These are phyloP conservation scores for Macropodus opercularis DNA, from an alignment of 2,797 vertebrate genomes.

Conservation along the genomic window DNA sequence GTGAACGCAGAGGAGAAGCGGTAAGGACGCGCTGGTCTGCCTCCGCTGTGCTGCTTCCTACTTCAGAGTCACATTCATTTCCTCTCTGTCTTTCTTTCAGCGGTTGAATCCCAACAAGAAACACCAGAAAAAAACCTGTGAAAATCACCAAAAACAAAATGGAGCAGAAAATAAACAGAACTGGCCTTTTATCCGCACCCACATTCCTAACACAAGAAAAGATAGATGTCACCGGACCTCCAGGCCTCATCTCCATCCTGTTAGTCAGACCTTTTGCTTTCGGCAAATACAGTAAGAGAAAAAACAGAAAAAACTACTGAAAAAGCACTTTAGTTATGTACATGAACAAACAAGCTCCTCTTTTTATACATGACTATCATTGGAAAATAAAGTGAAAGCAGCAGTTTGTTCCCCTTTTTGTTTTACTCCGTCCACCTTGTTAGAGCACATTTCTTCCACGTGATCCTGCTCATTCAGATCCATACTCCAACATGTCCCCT, in stretches of 20 bases:
- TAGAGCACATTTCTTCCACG: constrained; percentile 74
- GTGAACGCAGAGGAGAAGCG: constrained; percentile 72
- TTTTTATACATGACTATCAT: constrained; percentile 85
- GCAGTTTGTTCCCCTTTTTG: constrained; percentile 67
- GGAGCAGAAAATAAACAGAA: constrained; percentile 58
- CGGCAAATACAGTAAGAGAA: constrained; percentile 61
- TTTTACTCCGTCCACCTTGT: constrained; percentile 57
- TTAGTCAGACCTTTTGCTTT: constrained; percentile 77
- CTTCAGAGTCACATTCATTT: neutral
- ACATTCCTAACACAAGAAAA: constrained; percentile 66
- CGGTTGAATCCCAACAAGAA: constrained; percentile 58
- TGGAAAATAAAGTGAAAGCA: constrained; percentile 85
- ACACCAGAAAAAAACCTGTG: constrained; percentile 61
- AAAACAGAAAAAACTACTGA: constrained; percentile 29
- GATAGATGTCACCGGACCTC: constrained; percentile 61
- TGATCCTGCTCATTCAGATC: constrained; percentile 47
- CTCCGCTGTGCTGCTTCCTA: neutral
- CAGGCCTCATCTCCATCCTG: constrained; percentile 78
- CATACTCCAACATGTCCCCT: constrained; percentile 40
- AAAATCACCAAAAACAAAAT: constrained; percentile 60
- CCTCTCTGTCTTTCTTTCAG: constrained; percentile 53
- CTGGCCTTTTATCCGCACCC: constrained; percentile 72
- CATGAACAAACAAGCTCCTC: constrained; percentile 75
- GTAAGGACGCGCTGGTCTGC: constrained; percentile 57
- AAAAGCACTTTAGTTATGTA: constrained; percentile 84